These are phyloP conservation scores for Buceros bicornis DNA, from an alignment of 2,797 vertebrate genomes.

Conservation along the genomic window DNA sequence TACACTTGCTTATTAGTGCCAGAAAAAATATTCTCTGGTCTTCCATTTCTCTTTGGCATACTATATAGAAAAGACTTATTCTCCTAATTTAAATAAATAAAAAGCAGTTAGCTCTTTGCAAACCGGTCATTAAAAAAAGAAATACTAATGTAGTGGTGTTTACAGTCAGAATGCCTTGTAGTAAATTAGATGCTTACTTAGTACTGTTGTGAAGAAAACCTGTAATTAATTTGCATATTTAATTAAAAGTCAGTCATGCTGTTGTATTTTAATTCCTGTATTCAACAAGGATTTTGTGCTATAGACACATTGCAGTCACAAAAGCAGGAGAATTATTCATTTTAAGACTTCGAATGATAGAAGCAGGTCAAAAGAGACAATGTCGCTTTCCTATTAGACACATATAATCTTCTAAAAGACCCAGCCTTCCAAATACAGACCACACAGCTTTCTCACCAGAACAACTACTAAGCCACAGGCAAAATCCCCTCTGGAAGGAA, in stretches of 20 bases:
- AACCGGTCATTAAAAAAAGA: background rate
- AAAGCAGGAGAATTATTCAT: background rate
- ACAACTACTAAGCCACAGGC: background rate
- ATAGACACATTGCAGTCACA: background rate
- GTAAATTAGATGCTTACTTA: background rate
- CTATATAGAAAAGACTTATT: background rate
- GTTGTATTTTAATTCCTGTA: background rate
- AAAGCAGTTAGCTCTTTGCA: background rate
- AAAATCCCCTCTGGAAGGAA: background rate
- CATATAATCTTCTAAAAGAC: background rate
- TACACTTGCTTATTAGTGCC: background rate
- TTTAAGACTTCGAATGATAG: background rate
- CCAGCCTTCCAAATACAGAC: background rate
- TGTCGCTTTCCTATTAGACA: background rate
- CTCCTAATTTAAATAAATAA: conserved; percentile 44
- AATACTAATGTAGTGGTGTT: background rate
- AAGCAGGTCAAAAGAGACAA: background rate
- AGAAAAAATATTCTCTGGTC: background rate
- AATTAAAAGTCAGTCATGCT: conserved; percentile 7
- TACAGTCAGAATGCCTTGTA: background rate
- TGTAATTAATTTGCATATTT: conserved; percentile 26
- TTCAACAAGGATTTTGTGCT: background rate
- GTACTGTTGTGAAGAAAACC: background rate
- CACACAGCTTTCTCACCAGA: background rate
- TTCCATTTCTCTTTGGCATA: background rate